Evolutionary conservation across 2,113 vertebrate genomes (phyloP).

Genomic region (Chaetodon auriga): DNA sequence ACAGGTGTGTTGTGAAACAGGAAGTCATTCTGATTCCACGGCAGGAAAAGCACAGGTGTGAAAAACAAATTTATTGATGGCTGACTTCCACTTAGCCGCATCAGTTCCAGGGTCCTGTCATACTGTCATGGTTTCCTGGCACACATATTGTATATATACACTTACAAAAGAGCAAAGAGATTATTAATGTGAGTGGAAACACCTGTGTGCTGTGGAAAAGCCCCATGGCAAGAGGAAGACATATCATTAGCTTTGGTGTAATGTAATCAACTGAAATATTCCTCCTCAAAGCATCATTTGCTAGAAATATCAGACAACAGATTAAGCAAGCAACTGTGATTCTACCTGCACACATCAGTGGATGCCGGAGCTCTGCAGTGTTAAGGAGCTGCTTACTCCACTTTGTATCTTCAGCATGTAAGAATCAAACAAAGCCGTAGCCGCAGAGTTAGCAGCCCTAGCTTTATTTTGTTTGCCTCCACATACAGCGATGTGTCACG

Average conservation of each 20-base stretch:
- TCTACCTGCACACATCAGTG: not conserved
- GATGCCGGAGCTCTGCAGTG: conserved; percentile 4
- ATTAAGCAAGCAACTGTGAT: not conserved
- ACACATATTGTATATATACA: not conserved
- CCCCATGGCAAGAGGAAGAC: not conserved
- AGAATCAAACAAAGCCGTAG: conserved; percentile 7
- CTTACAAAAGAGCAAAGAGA: too few relatives aligned
- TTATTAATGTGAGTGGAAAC: not conserved
- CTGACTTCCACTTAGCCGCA: not conserved
- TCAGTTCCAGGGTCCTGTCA: not conserved
- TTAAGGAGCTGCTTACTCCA: conserved; percentile 3
- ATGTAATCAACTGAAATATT: not conserved
- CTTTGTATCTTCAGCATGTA: not conserved
- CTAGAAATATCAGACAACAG: not conserved
- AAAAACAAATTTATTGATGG: not conserved
- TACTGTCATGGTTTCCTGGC: not conserved
- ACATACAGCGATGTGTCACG: conserved; percentile 17
- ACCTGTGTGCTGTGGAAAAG: not conserved
- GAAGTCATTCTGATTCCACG: not conserved
- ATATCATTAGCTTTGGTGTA: not conserved
- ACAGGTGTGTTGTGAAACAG: not conserved
- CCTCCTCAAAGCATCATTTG: not conserved
- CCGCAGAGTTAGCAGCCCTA: conserved; percentile 38
- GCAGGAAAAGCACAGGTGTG: not conserved
- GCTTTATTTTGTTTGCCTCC: conserved; percentile 38